Evolutionary conservation across 2,797 vertebrate genomes (phyloP).

Genomic region (Cyclopterus lumpus): DNA sequence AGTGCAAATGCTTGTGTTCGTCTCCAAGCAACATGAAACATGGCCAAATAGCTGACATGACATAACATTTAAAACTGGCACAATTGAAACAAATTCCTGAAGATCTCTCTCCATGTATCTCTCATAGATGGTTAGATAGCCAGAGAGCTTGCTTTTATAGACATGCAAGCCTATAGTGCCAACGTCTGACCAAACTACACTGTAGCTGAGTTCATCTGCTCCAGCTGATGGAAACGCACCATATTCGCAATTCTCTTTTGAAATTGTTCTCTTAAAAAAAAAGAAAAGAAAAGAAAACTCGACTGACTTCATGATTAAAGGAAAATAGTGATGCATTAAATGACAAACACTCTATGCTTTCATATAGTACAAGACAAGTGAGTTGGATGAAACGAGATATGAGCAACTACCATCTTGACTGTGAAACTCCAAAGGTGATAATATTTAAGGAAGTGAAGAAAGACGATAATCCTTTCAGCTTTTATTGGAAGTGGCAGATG

Average conservation of each 20-base stretch:
- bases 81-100: background rate
- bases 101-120: background rate
- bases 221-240: background rate
- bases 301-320: slow-evolving; percentile 3
- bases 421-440: slow-evolving; percentile 32
- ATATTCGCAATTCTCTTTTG: background rate
- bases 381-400: slow-evolving; percentile 24
- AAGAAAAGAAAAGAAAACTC: background rate
- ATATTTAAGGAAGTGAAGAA: slow-evolving; percentile 25
- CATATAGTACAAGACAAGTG: slow-evolving; percentile 12
- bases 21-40: too few species aligned
- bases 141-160: background rate
- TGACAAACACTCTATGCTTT: slow-evolving; percentile 9
- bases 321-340: background rate
- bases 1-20: too few species aligned
- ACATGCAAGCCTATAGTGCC: background rate
- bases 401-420: slow-evolving; percentile 20
- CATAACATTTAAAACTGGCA: too few species aligned
- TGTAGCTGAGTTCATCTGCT: background rate
- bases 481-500: slow-evolving; percentile 57
- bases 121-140: background rate
- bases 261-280: background rate
- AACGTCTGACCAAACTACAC: background rate
- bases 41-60: too few species aligned
- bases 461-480: slow-evolving; percentile 38